Evolutionary conservation across 2,113 vertebrate species (phyloP).

Genomic region (Mirza zaza): DNA sequence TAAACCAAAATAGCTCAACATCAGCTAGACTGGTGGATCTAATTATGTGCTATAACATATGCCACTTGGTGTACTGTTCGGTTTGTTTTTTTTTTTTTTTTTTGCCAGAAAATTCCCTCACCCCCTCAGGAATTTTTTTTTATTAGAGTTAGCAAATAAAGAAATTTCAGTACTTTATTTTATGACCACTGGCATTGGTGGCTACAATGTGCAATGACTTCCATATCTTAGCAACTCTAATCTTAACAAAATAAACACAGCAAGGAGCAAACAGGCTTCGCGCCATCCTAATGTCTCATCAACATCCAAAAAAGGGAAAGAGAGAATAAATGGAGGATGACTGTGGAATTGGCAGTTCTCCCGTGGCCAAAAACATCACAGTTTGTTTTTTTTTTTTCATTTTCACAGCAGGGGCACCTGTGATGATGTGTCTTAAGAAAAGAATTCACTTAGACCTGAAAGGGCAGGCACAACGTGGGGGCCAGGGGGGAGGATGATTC

Average conservation of each 20-base stretch:
- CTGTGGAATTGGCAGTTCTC: neutral
- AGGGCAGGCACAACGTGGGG: neutral
- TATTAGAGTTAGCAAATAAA: conserved; percentile 79
- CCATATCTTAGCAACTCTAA: conserved; percentile 70
- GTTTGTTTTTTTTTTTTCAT: neutral
- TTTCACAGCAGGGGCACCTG: conserved; percentile 37
- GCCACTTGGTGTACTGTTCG: conserved; percentile 41
- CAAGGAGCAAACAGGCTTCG: conserved; percentile 23
- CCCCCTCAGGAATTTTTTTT: conserved; percentile 70
- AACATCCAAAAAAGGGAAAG: conserved; percentile 44
- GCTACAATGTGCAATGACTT: conserved; percentile 72
- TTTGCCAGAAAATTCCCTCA: conserved; percentile 50
- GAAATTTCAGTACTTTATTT: conserved; percentile 74
- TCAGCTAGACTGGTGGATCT: conserved; percentile 17
- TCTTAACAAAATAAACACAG: conserved; percentile 66
- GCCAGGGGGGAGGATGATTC: neutral
- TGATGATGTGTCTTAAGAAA: neutral
- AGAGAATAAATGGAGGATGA: neutral
- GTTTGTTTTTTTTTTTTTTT: neutral
- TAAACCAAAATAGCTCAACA: conserved; percentile 11
- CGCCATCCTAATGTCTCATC: conserved; percentile 19
- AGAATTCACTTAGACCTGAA: neutral
- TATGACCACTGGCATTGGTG: conserved; percentile 56
- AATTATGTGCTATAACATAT: conserved; percentile 47
- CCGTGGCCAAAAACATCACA: neutral